Percentiles rank a stretch among this genome's conserved stretches.
These are phyloP conservation scores for Hypocryptadius cinnamomeus DNA, from an alignment of 2,113 vertebrate genomes.

Conservation along the genomic window DNA sequence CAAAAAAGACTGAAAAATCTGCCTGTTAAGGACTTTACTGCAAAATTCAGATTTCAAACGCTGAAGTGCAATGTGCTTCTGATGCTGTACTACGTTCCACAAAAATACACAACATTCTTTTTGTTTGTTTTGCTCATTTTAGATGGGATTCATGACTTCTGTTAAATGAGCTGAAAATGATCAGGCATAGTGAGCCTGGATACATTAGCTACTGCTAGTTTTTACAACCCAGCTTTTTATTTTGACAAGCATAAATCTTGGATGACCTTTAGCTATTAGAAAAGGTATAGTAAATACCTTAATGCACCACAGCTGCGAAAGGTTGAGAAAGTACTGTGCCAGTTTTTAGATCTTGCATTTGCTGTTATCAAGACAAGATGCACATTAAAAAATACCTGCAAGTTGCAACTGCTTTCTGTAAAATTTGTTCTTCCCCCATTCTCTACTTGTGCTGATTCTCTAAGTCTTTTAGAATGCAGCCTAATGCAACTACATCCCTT, in stretches of 20 bases:
- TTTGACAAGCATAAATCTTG: neutral
- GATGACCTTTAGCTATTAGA: neutral
- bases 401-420: neutral
- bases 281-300: neutral
- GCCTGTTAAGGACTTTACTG: neutral
- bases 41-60: neutral
- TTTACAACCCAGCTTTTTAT: neutral
- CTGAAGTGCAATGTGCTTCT: neutral
- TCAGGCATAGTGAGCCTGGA: neutral
- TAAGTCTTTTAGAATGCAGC: neutral
- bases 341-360: neutral
- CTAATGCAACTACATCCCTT: neutral
- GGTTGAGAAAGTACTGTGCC: neutral
- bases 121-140: neutral
- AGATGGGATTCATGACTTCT: neutral
- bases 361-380: neutral
- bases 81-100: neutral
- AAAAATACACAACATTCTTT: neutral
- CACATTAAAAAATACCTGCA: neutral
- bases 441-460: neutral
- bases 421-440: neutral
- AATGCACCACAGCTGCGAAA: neutral
- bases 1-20: neutral
- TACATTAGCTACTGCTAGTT: neutral
- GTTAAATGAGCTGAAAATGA: neutral